Base-by-base conservation (phyloP, 1,140 invertebrate genomes). In the Drosophila tristis region DNA sequence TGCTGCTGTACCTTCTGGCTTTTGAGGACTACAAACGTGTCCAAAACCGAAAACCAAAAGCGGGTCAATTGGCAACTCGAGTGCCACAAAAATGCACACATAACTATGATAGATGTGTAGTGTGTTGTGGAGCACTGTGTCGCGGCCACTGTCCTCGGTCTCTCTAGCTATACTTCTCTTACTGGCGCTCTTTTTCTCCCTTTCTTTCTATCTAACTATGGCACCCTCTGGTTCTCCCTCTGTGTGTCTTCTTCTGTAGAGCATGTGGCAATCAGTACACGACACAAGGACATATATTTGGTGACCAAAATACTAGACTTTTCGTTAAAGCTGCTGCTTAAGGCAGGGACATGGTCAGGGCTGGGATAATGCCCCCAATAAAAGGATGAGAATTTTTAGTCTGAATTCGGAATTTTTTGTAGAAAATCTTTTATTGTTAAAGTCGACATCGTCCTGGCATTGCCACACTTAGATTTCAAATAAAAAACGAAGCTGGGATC, bases 71-170 rank as follows among this genome's bases (percentile, higher is more conserved):
- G 82, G 74, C 78, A 82, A 62, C 78, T 75, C 63, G 82, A 86
- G 82, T 87, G 82, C 82, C 82, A 87, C 82, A 86, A 86, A 86
- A 86, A 86, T 87, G 84, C 78, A 87, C 78, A 87, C 82, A 86
- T 86, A 81, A 86, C 81, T 89, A 84, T 86, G 82, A 86, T 86
- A 86, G 82, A 86, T 86, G 82, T 78, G 60, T 31, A 62, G 64
- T 55, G 31, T 35, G 9, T 8, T 9, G 29, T 31, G 29, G 29
- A 58, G 35, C 31, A 25, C 35, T 7, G 20, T 55, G 62, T 74
- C 60, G 58, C 45, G 72, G 62, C 39, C 9, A 25, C 66, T 42
- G 31, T 66, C 60, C 44, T 42, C 57, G 1, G n/a, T 29, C 45
- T 9, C 1, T 8, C 35, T 43, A 20, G 20, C 20, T 20, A 20